These are phyloP conservation scores for Torymus auratus DNA, from an alignment of 2,888 invertebrate species.

Conservation along the genomic window DNA sequence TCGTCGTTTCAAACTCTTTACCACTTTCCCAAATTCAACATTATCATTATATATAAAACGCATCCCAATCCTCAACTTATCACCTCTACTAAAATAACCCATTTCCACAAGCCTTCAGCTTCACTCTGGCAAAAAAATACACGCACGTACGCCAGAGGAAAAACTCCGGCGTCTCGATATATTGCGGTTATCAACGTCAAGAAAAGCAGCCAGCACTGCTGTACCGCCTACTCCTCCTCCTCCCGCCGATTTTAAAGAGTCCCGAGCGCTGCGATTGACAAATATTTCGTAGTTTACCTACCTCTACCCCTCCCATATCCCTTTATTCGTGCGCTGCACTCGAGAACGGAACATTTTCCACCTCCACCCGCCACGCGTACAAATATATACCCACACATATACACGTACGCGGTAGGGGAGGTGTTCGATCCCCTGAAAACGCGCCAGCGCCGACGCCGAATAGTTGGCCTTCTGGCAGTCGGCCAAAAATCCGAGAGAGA, in stretches of 20 bases:
- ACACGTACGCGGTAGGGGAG: not conserved
- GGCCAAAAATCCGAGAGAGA: constrained; percentile 63
- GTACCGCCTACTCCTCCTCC: not conserved
- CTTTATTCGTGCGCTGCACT: constrained; percentile 5
- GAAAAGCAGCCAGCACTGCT: constrained; percentile 8
- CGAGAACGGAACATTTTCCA: constrained; percentile 30
- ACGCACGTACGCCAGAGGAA: too few species aligned
- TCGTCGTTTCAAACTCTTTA: too few species aligned
- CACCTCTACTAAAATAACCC: too few species aligned
- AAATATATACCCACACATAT: not conserved
- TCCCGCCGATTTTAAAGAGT: not conserved
- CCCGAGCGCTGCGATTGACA: constrained; percentile 65
- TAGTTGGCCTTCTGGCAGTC: constrained; percentile 64
- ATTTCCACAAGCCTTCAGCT: too few species aligned
- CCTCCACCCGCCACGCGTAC: not conserved
- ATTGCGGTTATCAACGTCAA: constrained; percentile 48
- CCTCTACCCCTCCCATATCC: constrained; percentile 28
- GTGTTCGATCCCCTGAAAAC: constrained; percentile 14
- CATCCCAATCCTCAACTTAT: too few species aligned
- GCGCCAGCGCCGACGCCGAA: constrained; percentile 50
- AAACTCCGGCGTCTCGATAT: not conserved
- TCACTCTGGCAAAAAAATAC: too few species aligned
- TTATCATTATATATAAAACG: too few species aligned
- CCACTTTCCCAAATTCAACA: too few species aligned
- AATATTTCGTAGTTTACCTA: constrained; percentile 66